phyloP scores from a whole-genome alignment of 2,888 invertebrate species.

The Scaptomyza polygonia region DNA sequence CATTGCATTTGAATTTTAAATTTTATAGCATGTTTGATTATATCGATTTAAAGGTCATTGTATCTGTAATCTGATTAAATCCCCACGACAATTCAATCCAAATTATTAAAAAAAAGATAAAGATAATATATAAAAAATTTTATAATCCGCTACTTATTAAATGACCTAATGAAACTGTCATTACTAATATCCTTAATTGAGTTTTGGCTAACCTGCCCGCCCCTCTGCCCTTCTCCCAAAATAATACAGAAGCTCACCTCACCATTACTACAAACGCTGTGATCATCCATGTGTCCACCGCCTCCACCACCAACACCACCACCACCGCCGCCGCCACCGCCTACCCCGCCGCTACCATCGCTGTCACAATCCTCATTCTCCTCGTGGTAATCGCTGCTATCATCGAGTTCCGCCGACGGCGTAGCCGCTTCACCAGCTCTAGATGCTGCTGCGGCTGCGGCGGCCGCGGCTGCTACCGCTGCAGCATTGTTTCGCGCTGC shows the following conservation, averaged over 20 bases:
- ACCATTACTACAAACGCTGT: conserved; percentile 84
- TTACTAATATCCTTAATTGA: too few species aligned
- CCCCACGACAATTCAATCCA: too few species aligned
- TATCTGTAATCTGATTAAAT: too few species aligned
- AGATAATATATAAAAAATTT: too few species aligned
- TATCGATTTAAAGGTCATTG: neutral
- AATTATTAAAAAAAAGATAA: too few species aligned
- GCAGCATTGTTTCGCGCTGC: conserved; percentile 77
- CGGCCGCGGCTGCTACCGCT: conserved; percentile 62
- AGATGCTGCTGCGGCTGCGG: conserved; percentile 39
- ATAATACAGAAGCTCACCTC: conserved; percentile 83
- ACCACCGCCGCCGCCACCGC: conserved; percentile 5
- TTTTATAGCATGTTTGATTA: neutral
- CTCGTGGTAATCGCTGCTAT: conserved; percentile 82
- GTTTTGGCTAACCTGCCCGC: neutral
- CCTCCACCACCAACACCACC: conserved; percentile 26
- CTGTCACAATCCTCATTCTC: conserved; percentile 82
- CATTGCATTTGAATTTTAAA: too few species aligned
- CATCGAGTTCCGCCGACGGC: conserved; percentile 76
- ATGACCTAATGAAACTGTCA: too few species aligned
- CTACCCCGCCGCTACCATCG: conserved; percentile 77
- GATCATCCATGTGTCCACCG: conserved; percentile 79
- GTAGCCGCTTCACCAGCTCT: conserved; percentile 54
- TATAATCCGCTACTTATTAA: too few species aligned
- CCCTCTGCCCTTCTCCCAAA: conserved; percentile 40